These are phyloP conservation scores for Excalfactoria chinensis DNA, from an alignment of 2,113 vertebrate species.

Conservation along the genomic window DNA sequence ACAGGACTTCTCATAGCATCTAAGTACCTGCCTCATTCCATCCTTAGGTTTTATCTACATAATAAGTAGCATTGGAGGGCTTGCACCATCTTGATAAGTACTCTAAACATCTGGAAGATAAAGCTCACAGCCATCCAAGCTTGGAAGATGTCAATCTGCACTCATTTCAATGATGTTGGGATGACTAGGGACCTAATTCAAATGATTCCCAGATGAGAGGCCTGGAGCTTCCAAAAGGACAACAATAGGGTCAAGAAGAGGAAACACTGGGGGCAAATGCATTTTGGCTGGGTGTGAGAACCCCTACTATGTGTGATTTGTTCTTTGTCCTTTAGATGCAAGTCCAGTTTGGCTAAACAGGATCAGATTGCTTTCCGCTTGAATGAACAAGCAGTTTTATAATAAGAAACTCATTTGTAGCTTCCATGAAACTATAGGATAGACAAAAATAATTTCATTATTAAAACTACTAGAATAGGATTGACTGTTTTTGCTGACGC, in stretches of 20 bases:
- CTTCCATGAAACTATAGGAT: neutral
- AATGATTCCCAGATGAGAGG: neutral
- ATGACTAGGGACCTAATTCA: neutral
- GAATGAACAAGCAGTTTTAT: neutral
- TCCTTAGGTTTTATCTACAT: fast-evolving
- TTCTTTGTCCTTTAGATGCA: neutral
- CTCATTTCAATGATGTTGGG: neutral
- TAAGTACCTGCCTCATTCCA: neutral
- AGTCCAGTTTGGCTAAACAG: conserved; percentile 36
- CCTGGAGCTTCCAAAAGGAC: neutral
- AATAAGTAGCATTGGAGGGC: fast-evolving
- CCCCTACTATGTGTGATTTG: neutral
- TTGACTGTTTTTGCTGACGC: neutral
- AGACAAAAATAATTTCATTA: neutral
- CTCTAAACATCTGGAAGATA: neutral
- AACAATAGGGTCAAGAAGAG: conserved; percentile 12
- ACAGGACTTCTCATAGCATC: neutral
- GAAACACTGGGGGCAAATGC: neutral
- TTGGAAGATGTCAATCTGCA: neutral
- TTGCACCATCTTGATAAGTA: fast-evolving
- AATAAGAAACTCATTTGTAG: neutral
- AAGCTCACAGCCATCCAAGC: fast-evolving
- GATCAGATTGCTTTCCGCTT: conserved; percentile 35
- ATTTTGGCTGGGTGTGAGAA: neutral
- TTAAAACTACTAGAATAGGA: neutral